Percentiles rank a stretch among this genome's conserved stretches.
Conservation (phyloP, 2,797 vertebrate genomes). For the Clamator glandarius region DNA sequence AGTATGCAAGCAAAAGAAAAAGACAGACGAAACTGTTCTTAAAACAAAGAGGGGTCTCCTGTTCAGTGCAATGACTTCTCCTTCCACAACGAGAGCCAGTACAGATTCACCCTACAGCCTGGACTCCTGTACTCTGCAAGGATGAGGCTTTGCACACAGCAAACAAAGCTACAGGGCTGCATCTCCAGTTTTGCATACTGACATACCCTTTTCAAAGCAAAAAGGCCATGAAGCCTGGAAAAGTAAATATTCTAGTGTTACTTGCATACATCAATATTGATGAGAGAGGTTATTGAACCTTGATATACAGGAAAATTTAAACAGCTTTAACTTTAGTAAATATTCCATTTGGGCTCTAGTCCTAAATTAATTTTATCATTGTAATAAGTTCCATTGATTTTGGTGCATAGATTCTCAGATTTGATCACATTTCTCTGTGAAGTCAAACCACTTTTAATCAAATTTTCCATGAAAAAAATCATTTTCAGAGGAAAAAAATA, state of each 20-base stretch:
- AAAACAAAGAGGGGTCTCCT: not conserved
- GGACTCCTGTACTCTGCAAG: accelerated
- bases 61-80: not conserved
- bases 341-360: not conserved
- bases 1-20: not conserved
- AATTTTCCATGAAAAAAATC: not conserved
- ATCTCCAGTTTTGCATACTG: not conserved
- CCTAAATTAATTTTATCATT: not conserved
- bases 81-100: not conserved
- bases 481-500: not conserved
- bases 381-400: not conserved
- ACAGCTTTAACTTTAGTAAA: not conserved
- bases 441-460: not conserved
- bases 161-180: not conserved
- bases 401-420: not conserved
- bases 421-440: not conserved
- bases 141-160: not conserved
- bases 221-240: not conserved
- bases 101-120: not conserved
- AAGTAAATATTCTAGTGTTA: not conserved
- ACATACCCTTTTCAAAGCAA: not conserved
- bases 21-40: not conserved
- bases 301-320: not conserved
- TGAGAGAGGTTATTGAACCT: not conserved
- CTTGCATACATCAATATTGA: not conserved